Evolutionary conservation across 2,888 invertebrate species (phyloP), one percentile per base, ranked within the genome.

Genomic region (Lissocephala sabroskyi): DNA sequence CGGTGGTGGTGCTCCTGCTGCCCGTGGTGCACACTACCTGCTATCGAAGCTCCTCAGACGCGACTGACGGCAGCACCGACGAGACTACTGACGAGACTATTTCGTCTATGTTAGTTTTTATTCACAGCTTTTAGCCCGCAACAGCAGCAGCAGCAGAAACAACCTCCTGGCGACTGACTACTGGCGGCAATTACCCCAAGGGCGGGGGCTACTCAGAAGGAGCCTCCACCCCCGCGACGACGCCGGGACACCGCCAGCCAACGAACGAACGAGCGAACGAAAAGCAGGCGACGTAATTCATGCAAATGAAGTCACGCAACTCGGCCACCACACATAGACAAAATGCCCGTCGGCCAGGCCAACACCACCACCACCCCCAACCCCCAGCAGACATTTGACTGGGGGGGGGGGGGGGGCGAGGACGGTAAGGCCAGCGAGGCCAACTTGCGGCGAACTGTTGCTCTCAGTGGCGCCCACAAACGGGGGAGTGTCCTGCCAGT

Each of bases 21-120:
- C 65, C 66, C 36, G 35, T 36, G 43, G 49, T 23, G 48, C 74
- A 70, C 71, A 76, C 76, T 75, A 76, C 75, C 71, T 73, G 65
- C 79, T 79, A 79, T 81, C 82, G 75, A 83, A 83, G 82, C 83
- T 80, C 80, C 82, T 77, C 78, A 77, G 81, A 79, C 80, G 83
- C 83, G 82, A 82, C 82, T 82, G 82, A 77, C 77, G 71, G 78
- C 80, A 82, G 29, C 55, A 39, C 39, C 53, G 46, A 48, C 59
- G 53, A 58, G 56, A 58, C 59, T 63, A 44, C 35, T 35, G 35
- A 74, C 79, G 80, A 74, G 77, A 65, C 79, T 78, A 61, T 66
- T 76, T 71, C 80, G 66, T 60, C 75, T 75, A 67, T 64, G 53
- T 33, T 26, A 42, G 48, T 42, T 48, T 48, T 42, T 14, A 26